Conservation (phyloP, 2,797 vertebrate genomes). For the Ciconia nigra region DNA sequence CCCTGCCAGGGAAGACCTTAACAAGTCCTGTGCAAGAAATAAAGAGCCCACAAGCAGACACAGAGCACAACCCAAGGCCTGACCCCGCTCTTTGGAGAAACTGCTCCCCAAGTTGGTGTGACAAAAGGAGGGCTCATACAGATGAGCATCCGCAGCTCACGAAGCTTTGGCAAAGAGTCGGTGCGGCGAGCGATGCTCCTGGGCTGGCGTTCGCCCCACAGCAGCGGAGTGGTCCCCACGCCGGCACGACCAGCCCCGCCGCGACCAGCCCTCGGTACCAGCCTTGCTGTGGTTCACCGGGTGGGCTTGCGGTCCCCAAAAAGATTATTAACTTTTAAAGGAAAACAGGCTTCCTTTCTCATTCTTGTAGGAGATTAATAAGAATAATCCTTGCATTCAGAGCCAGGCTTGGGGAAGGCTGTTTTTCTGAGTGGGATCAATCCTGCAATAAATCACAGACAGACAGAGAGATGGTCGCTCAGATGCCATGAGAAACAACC, state of each 20-base stretch:
- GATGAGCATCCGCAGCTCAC: neutral
- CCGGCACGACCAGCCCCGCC: fast-evolving
- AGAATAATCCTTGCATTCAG: neutral
- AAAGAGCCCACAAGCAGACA: neutral
- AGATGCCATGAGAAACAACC: neutral
- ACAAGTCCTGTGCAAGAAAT: neutral
- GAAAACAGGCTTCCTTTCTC: neutral
- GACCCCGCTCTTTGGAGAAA: neutral
- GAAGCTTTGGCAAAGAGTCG: neutral
- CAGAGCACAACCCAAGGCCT: neutral
- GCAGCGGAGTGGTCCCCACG: fast-evolving
- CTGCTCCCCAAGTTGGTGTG: neutral
- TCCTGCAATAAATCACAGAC: neutral
- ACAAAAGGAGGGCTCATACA: neutral
- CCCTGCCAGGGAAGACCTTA: fast-evolving
- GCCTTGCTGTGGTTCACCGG: fast-evolving
- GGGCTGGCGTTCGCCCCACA: fast-evolving
- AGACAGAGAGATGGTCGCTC: neutral
- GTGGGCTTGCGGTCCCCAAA: fast-evolving
- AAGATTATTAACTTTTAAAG: neutral
- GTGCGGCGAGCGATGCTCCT: fast-evolving
- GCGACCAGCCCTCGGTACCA: fast-evolving
- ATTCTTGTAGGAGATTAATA: neutral
- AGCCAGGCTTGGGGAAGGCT: neutral
- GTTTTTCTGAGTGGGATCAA: neutral